Evolutionary conservation across 2,113 vertebrate genomes (phyloP).

Genomic region (Eurypyga helias): DNA sequence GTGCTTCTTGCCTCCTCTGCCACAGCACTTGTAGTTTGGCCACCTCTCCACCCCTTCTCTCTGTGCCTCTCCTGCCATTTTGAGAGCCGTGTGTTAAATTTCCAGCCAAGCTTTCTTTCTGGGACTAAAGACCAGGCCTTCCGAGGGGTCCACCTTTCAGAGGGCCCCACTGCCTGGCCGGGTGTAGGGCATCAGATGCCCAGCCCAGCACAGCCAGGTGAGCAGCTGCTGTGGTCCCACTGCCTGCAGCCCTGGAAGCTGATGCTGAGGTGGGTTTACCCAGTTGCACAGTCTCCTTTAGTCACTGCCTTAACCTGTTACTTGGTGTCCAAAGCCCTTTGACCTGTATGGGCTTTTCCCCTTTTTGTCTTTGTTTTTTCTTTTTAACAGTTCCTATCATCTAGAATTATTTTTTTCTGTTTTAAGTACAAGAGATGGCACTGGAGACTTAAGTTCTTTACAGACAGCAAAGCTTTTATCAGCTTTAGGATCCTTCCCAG

Average conservation of each 20-base stretch:
- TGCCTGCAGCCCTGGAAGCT: not conserved
- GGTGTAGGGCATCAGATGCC: fast-evolving
- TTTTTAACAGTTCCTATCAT: not conserved
- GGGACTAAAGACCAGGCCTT: not conserved
- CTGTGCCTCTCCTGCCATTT: not conserved
- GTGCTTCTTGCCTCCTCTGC: fast-evolving
- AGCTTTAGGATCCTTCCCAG: not conserved
- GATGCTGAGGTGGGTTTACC: not conserved
- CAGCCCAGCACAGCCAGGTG: fast-evolving
- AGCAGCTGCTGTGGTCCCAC: fast-evolving
- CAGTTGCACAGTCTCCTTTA: fast-evolving
- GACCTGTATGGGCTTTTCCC: not conserved
- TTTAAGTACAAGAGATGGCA: not conserved
- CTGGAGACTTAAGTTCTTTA: not conserved
- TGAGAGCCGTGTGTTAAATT: fast-evolving
- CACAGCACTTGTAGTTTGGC: fast-evolving
- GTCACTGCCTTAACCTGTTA: not conserved
- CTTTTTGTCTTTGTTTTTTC: too few relatives aligned
- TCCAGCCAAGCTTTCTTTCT: fast-evolving
- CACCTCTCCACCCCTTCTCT: not conserved
- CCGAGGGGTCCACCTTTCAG: not conserved
- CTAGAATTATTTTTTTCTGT: not conserved
- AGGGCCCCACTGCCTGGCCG: fast-evolving
- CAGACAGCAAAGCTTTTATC: not conserved
- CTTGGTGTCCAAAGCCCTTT: not conserved